Conservation (phyloP, 1,140 invertebrate genomes). For the Calycopis cecrops region DNA sequence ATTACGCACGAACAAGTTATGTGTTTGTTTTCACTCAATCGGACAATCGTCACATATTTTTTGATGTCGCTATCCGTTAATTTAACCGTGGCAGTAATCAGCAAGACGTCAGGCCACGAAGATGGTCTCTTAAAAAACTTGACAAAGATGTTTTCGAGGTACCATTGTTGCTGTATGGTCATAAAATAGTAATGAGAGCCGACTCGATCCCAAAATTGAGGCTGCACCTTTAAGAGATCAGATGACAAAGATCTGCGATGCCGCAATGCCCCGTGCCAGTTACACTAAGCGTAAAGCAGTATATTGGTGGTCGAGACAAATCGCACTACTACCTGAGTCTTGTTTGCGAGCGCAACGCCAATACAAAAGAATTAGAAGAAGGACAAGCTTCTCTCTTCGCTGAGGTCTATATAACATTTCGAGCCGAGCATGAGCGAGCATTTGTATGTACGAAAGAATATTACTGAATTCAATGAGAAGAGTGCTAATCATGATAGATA, state of each 20-base stretch:
- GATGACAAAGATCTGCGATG: slow-evolving; percentile 24
- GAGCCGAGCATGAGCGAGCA: too few relatives aligned
- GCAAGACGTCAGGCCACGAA: neutral
- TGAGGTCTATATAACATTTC: slow-evolving; percentile 14
- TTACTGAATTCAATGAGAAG: too few relatives aligned
- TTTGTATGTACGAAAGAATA: too few relatives aligned
- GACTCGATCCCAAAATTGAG: slow-evolving; percentile 16
- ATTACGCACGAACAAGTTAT: too few relatives aligned
- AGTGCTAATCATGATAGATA: too few relatives aligned
- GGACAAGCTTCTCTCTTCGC: neutral
- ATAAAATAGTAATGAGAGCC: neutral
- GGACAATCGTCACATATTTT: slow-evolving; percentile 39
- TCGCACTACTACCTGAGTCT: slow-evolving; percentile 27
- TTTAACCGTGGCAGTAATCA: too few relatives aligned
- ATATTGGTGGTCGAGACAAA: slow-evolving; percentile 45
- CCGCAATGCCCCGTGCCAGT: slow-evolving; percentile 22
- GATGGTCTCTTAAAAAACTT: slow-evolving; percentile 22
- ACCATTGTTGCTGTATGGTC: slow-evolving; percentile 18
- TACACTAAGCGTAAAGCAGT: slow-evolving; percentile 12
- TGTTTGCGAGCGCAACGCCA: slow-evolving; percentile 29
- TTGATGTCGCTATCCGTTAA: neutral
- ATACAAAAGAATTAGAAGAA: slow-evolving; percentile 16
- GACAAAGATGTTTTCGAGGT: slow-evolving; percentile 19
- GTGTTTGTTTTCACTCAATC: slow-evolving; percentile 35
- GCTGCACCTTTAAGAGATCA: slow-evolving; percentile 1